Evolutionary conservation across 2,888 invertebrate species (phyloP), one percentile per base, ranked within the genome.

Genomic region (Iselma pallidipennis): DNA sequence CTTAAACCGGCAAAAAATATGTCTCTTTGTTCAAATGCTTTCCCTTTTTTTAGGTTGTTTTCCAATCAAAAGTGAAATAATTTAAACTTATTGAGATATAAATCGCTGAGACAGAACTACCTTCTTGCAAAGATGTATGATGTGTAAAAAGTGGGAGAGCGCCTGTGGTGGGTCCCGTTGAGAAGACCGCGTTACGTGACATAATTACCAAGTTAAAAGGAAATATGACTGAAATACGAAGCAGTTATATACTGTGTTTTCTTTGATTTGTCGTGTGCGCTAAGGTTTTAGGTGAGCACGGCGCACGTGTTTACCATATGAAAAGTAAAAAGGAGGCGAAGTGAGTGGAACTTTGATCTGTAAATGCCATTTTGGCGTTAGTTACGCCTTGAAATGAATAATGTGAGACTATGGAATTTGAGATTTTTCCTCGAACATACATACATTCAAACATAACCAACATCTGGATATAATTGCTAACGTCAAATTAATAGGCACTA

Each of bases 391-490:
- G 49, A 33, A 49, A 54, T 66, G 66, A 66, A 54, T 66, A 57
- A 66, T 66, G 66, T 60, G 60, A 49, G 33, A 56, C 55, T 42
- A n/a, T 45, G 62, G 66, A 62, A 66, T 65, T 60, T 28, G 51
- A 55, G 52, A 57, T 53, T 63, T 63, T 63, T 59, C 61, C 23
- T 19, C 51, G 51, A 63, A 59, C 57, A 45, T 14, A 12, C 55
- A 42, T 19, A 37, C 14, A 29, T 50, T 26, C 61, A 52, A 54
- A 49, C 50, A 29, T 33, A 49, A 55, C 55, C 31, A 14, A 67
- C 76, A 76, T 74, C 74, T 76, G 76, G 71, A 72, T 73, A 72
- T 74, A 72, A 75, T 76, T 71, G 73, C 70, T 71, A 72, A 72
- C 69, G 70, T 65, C 62, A 75, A 74, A 74, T 75, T 76, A 78